phyloP scores from a whole-genome alignment of 2,113 vertebrate genomes.

The Castor canadensis region DNA sequence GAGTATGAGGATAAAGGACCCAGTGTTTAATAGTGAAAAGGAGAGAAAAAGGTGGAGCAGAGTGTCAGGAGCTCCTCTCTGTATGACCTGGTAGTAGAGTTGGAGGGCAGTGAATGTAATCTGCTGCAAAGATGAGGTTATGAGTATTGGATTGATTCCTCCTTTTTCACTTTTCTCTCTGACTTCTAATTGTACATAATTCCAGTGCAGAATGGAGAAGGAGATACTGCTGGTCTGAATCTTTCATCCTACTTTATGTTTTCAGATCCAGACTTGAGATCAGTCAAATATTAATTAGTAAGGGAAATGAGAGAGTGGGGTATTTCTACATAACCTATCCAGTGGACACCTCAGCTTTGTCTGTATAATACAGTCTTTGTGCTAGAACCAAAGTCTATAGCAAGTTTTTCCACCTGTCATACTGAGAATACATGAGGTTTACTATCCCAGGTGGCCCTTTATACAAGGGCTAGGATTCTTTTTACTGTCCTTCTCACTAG shows the following conservation, averaged over 20 bases:
- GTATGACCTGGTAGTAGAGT: neutral
- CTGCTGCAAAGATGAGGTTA: neutral
- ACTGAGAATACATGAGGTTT: neutral
- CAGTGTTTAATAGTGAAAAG: neutral
- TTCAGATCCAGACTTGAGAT: neutral
- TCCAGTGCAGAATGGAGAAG: neutral
- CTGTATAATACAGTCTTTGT: neutral
- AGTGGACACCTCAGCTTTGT: neutral
- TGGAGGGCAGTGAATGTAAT: neutral
- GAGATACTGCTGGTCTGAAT: neutral
- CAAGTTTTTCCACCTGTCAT: neutral
- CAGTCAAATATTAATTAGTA: neutral
- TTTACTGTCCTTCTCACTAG: neutral
- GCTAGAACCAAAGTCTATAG: neutral
- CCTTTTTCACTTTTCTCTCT: neutral
- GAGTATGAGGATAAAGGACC: neutral
- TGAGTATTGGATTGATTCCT: neutral
- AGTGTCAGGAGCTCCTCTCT: neutral
- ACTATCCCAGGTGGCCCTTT: neutral
- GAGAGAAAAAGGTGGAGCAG: neutral
- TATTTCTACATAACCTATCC: neutral
- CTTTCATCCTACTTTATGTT: conserved; percentile 11
- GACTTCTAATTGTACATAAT: neutral
- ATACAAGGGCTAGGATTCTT: neutral
- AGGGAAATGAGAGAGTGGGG: neutral